Evolutionary conservation across 2,888 invertebrate genomes (phyloP).

Genomic region (Creontiades dilutus): DNA sequence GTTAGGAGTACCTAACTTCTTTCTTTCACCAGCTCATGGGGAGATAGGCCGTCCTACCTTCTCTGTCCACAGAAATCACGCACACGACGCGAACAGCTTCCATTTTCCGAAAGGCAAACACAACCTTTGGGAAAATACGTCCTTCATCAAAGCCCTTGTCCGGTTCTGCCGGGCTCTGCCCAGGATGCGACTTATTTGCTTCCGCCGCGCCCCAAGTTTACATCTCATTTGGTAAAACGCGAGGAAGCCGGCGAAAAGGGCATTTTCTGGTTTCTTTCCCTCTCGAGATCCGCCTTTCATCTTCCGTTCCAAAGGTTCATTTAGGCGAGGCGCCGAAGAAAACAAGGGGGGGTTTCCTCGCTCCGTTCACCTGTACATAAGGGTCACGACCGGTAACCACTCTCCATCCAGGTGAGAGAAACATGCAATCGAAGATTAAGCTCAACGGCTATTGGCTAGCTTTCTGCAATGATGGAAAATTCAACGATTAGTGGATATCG

Average conservation of each 20-base stretch:
- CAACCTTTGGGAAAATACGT: conserved; percentile 10
- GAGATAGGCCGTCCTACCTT: neutral
- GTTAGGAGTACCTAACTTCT: no score
- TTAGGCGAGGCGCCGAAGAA: no score
- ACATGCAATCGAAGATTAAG: no score
- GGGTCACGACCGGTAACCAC: no score
- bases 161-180: neutral
- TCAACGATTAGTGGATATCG: no score
- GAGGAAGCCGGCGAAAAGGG: neutral
- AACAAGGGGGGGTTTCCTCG: no score
- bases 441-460: no score
- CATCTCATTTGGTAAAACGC: conserved; percentile 66
- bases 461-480: no score
- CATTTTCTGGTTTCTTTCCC: neutral
- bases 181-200: conserved; percentile 59
- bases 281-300: neutral
- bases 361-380: no score
- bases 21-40: no score
- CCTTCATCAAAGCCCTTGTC: conserved; percentile 34
- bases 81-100: neutral
- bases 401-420: no score
- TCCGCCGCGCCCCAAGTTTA: conserved; percentile 61
- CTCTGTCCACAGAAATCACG: neutral
- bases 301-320: neutral
- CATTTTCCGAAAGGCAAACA: conserved; percentile 25